Evolutionary conservation across 2,797 vertebrate genomes (phyloP), one percentile per base, ranked within the genome.

Genomic region (Acropternis orthonyx): DNA sequence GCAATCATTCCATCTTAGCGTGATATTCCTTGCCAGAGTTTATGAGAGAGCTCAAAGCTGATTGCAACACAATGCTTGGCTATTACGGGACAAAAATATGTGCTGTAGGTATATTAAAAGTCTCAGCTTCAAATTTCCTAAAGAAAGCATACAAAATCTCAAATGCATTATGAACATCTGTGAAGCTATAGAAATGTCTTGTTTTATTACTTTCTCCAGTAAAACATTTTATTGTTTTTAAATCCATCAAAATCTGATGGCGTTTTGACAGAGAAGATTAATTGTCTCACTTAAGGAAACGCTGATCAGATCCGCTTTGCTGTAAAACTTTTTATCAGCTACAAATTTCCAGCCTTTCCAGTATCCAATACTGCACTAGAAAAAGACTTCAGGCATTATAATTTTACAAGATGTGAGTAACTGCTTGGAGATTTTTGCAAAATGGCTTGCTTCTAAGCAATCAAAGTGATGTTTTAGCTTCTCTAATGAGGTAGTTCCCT

Each of bases 321-420:
- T 90, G 65, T 85, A 95, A 93, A 88, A 92, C 59, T 76, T 86
- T 93, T 86, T 79, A 95, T 68, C 82, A 71, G 49, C 62, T 88
- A 76, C 65, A 76, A 76, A 90, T 89, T 90, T 95, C 77, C 81
- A 93, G 85, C 46, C 43, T 13, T 88, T 96, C 51, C 46, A 48
- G 34, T 84, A 92, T 43, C 63, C 12, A 49, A 58, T 49, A 19
- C 59, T 84, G 73, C 69, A 88, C 73, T 44, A 88, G 73, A 73
- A 86, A 80, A 91, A 78, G 41, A 88, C 83, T 94, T 63, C 15
- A 82, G 89, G 89, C 91, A 51, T 69, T 94, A 80, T 22, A 71
- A 79, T 92, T 93, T 95, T 95, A 94, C 85, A 93, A 86, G 80
- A 85, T 87, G 76, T 65, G 83, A 93, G 27, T 85, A 97, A 95